Conservation (phyloP, 2,888 invertebrate genomes). For the Diachrysia chrysitis region DNA sequence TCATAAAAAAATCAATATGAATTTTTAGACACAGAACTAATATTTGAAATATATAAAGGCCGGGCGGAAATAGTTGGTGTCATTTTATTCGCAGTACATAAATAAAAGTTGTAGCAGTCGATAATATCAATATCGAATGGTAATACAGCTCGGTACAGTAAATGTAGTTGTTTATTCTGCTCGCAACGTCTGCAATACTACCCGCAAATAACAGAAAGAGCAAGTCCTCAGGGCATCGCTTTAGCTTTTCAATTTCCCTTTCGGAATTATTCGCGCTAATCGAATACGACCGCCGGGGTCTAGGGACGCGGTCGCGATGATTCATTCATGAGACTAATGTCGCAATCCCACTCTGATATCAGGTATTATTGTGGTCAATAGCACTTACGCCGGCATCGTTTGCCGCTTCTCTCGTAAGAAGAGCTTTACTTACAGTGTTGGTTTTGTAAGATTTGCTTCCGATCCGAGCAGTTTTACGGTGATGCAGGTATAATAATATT, state of each 20-base stretch:
- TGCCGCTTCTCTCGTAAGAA: constrained; percentile 14
- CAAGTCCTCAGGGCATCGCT: constrained; percentile 88
- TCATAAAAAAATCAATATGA: background rate
- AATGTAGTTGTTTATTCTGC: constrained; percentile 82
- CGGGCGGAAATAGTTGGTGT: background rate
- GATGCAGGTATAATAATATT: background rate
- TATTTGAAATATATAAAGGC: background rate
- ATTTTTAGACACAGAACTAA: no score
- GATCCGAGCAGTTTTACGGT: background rate
- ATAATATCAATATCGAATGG: constrained; percentile 66
- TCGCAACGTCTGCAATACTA: constrained; percentile 73
- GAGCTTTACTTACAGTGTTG: constrained; percentile 6
- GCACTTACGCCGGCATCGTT: constrained; percentile 57
- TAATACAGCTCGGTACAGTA: constrained; percentile 63
- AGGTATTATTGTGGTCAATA: constrained; percentile 74
- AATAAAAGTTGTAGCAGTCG: constrained; percentile 46
- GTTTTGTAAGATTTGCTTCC: background rate
- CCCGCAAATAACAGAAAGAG: constrained; percentile 88
- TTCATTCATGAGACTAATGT: constrained; percentile 88
- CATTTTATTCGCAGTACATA: constrained; percentile 37
- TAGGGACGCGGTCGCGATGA: constrained; percentile 82
- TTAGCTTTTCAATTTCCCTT: constrained; percentile 89
- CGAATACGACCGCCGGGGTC: constrained; percentile 85
- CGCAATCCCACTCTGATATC: constrained; percentile 78
- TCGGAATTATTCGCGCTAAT: constrained; percentile 89